A percentile compares a stretch with the other conserved stretches of the same genome.
phyloP scores from a whole-genome alignment of 2,797 vertebrate species.

The Schizopygopsis pylzovi region DNA sequence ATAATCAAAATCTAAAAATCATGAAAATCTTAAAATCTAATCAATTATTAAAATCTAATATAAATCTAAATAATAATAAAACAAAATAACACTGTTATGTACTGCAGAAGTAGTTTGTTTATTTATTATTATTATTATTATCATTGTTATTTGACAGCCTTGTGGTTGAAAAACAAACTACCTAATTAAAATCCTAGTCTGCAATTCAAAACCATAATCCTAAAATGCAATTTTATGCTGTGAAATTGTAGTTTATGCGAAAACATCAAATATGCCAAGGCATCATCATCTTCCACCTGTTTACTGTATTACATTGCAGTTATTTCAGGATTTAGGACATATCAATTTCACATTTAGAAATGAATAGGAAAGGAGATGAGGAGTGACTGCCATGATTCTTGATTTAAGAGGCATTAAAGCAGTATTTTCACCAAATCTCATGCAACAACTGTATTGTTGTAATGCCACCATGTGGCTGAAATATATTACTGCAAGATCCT shows the following conservation, averaged over 20 bases:
- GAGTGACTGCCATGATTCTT: conserved; percentile 5
- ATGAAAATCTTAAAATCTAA: not conserved
- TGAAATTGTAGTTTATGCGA: conserved; percentile 5
- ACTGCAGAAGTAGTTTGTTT: not conserved
- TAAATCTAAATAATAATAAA: not conserved
- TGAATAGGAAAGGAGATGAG: not conserved
- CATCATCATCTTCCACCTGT: not conserved
- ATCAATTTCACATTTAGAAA: not conserved
- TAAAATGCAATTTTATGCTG: conserved; percentile 5
- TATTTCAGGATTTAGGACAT: not conserved
- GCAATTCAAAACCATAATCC: not conserved
- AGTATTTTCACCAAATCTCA: not conserved
- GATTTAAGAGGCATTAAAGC: not conserved
- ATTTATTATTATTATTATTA: not conserved
- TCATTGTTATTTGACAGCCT: no score
- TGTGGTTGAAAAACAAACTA: not conserved
- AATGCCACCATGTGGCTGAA: conserved; percentile 32
- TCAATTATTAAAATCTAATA: not conserved
- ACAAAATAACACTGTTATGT: not conserved
- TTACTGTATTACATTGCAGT: not conserved
- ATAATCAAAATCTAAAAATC: not conserved
- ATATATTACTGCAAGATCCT: not conserved
- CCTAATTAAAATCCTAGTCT: conserved; percentile 1
- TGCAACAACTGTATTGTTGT: not conserved
- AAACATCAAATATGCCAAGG: not conserved